Base-by-base conservation (phyloP, 2,113 vertebrate genomes). In the Ia io region DNA sequence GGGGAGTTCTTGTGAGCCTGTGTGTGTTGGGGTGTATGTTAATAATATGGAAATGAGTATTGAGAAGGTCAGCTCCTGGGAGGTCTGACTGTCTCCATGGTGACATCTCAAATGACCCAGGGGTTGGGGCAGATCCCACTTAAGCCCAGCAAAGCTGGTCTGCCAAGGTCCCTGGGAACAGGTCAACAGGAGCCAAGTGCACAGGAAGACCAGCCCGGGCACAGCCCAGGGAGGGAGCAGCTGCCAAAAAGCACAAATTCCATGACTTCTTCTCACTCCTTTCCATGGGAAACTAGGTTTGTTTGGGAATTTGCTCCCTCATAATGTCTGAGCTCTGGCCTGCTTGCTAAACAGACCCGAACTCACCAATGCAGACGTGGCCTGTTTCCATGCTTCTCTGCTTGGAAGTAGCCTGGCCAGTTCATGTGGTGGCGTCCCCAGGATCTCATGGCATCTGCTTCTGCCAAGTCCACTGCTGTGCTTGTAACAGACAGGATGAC, bases 261-360 rank as follows among this genome's bases (percentile, higher is more conserved):
- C 37, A n/a, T 71, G 82, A 73, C 67, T 69, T 88, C 18, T 9
- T 9, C 30, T 90, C 82, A 2, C 14, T 30, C 71, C 76, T 80
- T 63, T 92, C 73, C 96, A 22, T 67, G 96, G 94, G 96, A 97
- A 92, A 51, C 65, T 25, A 71, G 4, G 23, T 59, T 9, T 71
- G 70, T 59, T 20, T 56, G 87, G 70, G 69, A 77, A 79, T 65
- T 3, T 13, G 44, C 84, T 84, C 79, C 88, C 82, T 18, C 3
- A 0, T 12, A 5, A 23, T 35, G 1, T 59, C 70, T 37, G 30
- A 5, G 59, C 73, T 87, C 30, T 6, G 37, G 61, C 8, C 53
- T 30, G 61, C 61, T 63, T 63, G 28, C 61, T 63, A 32, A 63
- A 32, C 28, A 30, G 61, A 63, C 69, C 42, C 16, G 10, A 0